Evolutionary conservation across 1,140 invertebrate genomes (phyloP).

Genomic region (Listronotus bonariensis): DNA sequence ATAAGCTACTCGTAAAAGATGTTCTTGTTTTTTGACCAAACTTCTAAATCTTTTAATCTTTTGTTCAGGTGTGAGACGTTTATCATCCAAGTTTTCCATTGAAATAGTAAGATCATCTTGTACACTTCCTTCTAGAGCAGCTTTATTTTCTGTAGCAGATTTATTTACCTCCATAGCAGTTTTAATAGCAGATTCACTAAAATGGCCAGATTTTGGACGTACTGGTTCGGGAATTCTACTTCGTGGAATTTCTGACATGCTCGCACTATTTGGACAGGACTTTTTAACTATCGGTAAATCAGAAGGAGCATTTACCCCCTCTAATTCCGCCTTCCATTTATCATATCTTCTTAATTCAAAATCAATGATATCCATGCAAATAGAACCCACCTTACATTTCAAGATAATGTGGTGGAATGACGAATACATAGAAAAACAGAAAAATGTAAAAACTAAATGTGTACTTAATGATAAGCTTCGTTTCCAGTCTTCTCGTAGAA

Average conservation of each 20-base stretch:
- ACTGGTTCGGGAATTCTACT: slow-evolving; percentile 70
- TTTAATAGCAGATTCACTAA: slow-evolving; percentile 58
- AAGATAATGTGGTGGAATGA: slow-evolving; percentile 93
- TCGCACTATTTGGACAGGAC: slow-evolving; percentile 53
- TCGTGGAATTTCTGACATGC: slow-evolving; percentile 63
- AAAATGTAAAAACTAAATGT: slow-evolving; percentile 96
- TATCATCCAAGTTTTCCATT: slow-evolving; percentile 77
- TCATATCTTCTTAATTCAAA: slow-evolving; percentile 92
- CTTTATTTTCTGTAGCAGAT: background rate
- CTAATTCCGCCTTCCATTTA: slow-evolving; percentile 90
- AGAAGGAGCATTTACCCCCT: slow-evolving; percentile 63
- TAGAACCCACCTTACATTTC: slow-evolving; percentile 90
- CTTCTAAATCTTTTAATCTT: slow-evolving; percentile 48
- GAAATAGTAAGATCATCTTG: slow-evolving; percentile 68
- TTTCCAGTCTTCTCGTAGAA: slow-evolving; percentile 96
- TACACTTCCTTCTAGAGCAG: slow-evolving; percentile 59
- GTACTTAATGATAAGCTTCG: slow-evolving; percentile 94
- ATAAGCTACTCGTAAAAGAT: slow-evolving; percentile 84
- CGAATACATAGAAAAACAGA: slow-evolving; percentile 96
- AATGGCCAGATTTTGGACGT: slow-evolving; percentile 69
- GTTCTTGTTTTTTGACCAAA: slow-evolving; percentile 83
- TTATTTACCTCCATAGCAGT: slow-evolving; percentile 50
- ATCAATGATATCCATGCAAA: slow-evolving; percentile 95
- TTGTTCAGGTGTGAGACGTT: slow-evolving; percentile 67
- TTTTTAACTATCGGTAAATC: slow-evolving; percentile 46